Evolutionary conservation across 2,888 invertebrate genomes (phyloP).

Genomic region (Sericinus montela): DNA sequence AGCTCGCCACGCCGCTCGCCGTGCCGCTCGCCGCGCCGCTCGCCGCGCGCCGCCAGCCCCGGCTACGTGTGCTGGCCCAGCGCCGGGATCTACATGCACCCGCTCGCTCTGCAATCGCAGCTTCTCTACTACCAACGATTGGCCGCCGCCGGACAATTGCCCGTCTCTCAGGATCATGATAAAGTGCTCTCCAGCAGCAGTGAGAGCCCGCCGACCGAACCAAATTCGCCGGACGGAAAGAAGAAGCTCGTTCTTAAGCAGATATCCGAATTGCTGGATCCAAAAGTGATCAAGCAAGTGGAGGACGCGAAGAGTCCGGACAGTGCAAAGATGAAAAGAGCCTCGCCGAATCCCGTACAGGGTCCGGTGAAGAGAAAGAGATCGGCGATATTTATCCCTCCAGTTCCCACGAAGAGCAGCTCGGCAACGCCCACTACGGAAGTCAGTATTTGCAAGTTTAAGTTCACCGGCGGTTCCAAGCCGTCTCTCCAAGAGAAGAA

Average conservation of each 20-base stretch:
- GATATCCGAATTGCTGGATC: constrained; percentile 67
- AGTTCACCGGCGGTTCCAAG: constrained; percentile 94
- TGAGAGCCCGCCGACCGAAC: constrained; percentile 42
- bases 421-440: constrained; percentile 88
- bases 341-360: constrained; percentile 54
- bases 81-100: constrained; percentile 85
- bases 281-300: constrained; percentile 60
- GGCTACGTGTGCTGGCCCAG: constrained; percentile 86
- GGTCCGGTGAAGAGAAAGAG: constrained; percentile 84
- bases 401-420: constrained; percentile 85
- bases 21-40: constrained; percentile 49
- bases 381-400: constrained; percentile 91
- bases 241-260: constrained; percentile 70
- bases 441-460: constrained; percentile 95
- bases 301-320: constrained; percentile 57
- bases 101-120: constrained; percentile 85
- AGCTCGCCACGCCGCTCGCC: constrained; percentile 63
- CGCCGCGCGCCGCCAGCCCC: constrained; percentile 54
- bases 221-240: constrained; percentile 60
- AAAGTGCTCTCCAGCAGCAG: constrained; percentile 48
- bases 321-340: constrained; percentile 64
- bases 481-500: constrained; percentile 94
- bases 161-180: constrained; percentile 54
- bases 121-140: constrained; percentile 87
- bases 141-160: constrained; percentile 75